A percentile compares a stretch with the other conserved stretches of the same genome.
Conservation (phyloP, 2,888 invertebrate genomes). For the Dolichomitus sp. region DNA sequence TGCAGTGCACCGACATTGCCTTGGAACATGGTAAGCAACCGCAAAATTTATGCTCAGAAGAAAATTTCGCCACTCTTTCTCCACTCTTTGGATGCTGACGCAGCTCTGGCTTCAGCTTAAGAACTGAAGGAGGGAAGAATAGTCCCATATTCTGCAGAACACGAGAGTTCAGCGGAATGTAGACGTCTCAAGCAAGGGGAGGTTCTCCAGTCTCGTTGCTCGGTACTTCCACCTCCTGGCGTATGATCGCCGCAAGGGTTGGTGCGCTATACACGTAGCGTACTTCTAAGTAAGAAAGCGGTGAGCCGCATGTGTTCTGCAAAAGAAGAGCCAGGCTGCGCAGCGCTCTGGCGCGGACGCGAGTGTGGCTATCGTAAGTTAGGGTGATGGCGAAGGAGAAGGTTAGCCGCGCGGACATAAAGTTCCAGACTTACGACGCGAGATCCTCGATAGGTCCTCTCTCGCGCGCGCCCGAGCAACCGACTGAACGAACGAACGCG, state of each 20-base stretch:
- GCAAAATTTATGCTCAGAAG: constrained; percentile 76
- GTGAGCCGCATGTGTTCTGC: constrained; percentile 54
- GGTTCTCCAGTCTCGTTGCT: constrained; percentile 19
- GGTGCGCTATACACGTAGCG: constrained; percentile 34
- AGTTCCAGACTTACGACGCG: constrained; percentile 86
- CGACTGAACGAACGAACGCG: constrained; percentile 51
- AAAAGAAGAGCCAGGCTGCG: constrained; percentile 59
- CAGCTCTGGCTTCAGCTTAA: constrained; percentile 38
- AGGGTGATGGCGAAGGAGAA: constrained; percentile 84
- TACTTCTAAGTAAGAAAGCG: constrained; percentile 34
- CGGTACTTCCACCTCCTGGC: constrained; percentile 26
- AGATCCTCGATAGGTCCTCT: constrained; percentile 86
- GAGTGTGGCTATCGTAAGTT: constrained; percentile 84
- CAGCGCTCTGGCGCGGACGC: constrained; percentile 70
- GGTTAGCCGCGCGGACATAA: constrained; percentile 86
- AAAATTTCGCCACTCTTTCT: constrained; percentile 74
- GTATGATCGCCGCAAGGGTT: constrained; percentile 61
- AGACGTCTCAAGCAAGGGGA: constrained; percentile 83
- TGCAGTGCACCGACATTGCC: constrained; percentile 21
- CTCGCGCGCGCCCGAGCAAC: constrained; percentile 50
- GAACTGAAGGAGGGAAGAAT: constrained; percentile 18
- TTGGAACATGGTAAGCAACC: constrained; percentile 51
- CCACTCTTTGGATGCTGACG: constrained; percentile 25
- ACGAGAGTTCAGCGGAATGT: constrained; percentile 73
- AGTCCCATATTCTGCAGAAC: constrained; percentile 55